Evolutionary conservation across 2,113 vertebrate genomes (phyloP), one percentile per base, ranked within the genome.

Genomic region (Caranx melampygus): DNA sequence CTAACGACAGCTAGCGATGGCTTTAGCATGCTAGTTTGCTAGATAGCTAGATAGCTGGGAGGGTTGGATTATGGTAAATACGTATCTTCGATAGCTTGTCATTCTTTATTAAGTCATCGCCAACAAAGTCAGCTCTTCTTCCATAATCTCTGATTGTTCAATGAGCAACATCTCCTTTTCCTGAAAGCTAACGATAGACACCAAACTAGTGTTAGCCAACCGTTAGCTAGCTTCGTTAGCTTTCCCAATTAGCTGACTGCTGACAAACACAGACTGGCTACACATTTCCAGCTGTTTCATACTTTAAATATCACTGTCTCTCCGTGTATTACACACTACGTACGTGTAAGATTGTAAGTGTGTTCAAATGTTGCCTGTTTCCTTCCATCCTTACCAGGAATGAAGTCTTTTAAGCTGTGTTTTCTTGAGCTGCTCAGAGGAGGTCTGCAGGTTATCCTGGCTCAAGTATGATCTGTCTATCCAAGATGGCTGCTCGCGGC

Each of bases 401-500:
- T 88, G 33, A 73, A 57, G 70, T 81, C 72, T 87, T 83, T 79
- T 13, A 63, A 78, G 76, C 69, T 59, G 58, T 75, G 75, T 79
- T 67, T 64, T 87, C 47, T 86, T 78, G 78, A 89, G 88, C 86
- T 90, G 81, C 72, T 88, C 74, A 73, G 86, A 85, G 52, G 82
- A 87, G 90, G 87, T 91, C 80, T 89, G 91, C 93, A 91, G 94
- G 91, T 95, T 95, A 90, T 94, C 94, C 95, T 91, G 94, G 87
- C 91, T 92, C 92, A 89, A 91, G 87, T 88, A 60, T 77, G 89
- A 89, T 86, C 88, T 85, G 88, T 87, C 92, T 92, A 87, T 86
- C 95, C 96, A 98, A 98, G 96, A 98, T 98, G 97, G 97, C 94
- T 81, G 94, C 93, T 79, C 80, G 69, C 88, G 80, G 87, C 94